Conservation (phyloP, 2,113 vertebrate species). For the Rattus rattus region DNA sequence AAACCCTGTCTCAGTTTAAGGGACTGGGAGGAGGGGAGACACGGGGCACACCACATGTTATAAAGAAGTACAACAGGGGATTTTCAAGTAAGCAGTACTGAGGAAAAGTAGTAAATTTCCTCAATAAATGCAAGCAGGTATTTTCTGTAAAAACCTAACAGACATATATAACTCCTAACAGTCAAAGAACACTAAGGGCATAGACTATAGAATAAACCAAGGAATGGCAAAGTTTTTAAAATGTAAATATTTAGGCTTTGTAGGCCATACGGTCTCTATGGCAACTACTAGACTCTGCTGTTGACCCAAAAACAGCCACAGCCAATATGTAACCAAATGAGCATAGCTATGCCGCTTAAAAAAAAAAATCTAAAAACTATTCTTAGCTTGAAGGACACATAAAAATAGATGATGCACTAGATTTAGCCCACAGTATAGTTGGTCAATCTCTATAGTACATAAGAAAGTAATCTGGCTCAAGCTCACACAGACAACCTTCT, state of each 20-base stretch:
- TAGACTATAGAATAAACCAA: background rate
- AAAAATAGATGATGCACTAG: constrained; percentile 26
- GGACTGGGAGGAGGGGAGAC: no score
- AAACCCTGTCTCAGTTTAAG: no score
- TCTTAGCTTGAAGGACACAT: constrained; percentile 6
- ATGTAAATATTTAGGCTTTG: constrained; percentile 54
- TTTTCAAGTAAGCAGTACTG: constrained; percentile 43
- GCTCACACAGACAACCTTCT: constrained; percentile 18
- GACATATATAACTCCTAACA: constrained; percentile 2
- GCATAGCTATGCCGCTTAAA: background rate
- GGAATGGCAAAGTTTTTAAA: constrained; percentile 34
- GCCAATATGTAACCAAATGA: constrained; percentile 46
- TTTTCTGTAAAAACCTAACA: background rate
- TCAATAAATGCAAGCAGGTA: constrained; percentile 22
- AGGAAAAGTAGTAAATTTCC: constrained; percentile 43
- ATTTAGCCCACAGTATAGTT: background rate
- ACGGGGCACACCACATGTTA: background rate
- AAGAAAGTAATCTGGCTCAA: constrained; percentile 39
- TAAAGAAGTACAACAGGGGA: background rate
- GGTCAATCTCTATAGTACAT: background rate
- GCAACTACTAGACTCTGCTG: constrained; percentile 44
- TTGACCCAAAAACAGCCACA: constrained; percentile 15
- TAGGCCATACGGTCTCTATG: constrained; percentile 29
- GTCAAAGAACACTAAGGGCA: constrained; percentile 10
- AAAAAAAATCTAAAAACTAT: constrained; percentile 50